Percentiles rank a stretch among this genome's conserved stretches.
These are phyloP conservation scores for Telmatochromis sp. DNA, from an alignment of 2,113 vertebrate genomes.

Conservation along the genomic window DNA sequence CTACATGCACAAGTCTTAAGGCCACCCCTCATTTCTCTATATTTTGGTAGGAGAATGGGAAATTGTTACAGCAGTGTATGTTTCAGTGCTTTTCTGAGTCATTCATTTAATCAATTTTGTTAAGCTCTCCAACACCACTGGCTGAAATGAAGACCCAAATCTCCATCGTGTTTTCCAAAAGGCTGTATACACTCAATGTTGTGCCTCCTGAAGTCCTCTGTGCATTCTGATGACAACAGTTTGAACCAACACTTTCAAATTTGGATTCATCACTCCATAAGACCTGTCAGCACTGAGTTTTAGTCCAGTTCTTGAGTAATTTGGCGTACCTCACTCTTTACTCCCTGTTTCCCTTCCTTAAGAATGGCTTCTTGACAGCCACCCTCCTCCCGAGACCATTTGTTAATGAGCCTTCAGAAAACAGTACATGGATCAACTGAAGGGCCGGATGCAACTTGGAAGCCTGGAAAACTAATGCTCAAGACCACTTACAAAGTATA, in stretches of 20 bases:
- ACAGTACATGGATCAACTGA: neutral
- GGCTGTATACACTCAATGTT: neutral
- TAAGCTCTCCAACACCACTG: neutral
- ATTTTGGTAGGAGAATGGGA: neutral
- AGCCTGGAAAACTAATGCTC: neutral
- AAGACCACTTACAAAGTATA: neutral
- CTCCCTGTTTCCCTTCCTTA: neutral
- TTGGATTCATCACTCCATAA: neutral
- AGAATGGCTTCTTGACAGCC: neutral
- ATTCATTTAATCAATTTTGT: neutral
- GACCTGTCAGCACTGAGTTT: neutral
- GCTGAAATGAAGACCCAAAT: neutral
- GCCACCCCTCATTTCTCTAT: neutral
- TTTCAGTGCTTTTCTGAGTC: neutral
- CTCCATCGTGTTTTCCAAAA: neutral
- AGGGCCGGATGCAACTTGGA: neutral
- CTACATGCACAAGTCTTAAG: neutral
- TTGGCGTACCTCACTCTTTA: neutral
- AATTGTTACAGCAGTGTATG: neutral
- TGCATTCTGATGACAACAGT: neutral
- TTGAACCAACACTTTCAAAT: neutral
- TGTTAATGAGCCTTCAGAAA: neutral
- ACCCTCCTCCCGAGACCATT: neutral
- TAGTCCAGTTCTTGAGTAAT: neutral
- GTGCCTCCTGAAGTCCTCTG: neutral